These are phyloP conservation scores for Rattus rattus DNA, from an alignment of 2,113 vertebrate species.

Conservation along the genomic window DNA sequence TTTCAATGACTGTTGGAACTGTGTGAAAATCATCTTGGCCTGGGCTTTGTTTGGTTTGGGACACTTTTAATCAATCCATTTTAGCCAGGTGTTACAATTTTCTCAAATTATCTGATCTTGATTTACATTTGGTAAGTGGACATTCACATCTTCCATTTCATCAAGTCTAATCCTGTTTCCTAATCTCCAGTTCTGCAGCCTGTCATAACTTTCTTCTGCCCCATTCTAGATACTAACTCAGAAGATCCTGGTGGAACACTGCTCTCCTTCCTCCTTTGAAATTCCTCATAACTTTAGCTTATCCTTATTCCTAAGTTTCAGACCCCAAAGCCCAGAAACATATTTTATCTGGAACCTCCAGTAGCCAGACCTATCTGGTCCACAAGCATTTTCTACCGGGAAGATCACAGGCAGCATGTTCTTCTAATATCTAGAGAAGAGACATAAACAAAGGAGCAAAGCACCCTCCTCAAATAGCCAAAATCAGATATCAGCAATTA, in stretches of 20 bases:
- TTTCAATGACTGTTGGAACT: not conserved
- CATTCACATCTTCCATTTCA: not conserved
- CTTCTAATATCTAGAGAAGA: not conserved
- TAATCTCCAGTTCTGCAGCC: not conserved
- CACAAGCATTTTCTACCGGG: not conserved
- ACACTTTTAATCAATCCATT: not conserved
- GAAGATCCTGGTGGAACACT: not conserved
- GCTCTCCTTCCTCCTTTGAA: not conserved
- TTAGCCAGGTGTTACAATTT: not conserved
- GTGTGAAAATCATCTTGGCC: not conserved
- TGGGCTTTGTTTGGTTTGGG: not conserved
- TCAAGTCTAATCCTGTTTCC: not conserved
- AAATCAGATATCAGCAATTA: not conserved
- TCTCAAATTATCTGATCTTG: not conserved
- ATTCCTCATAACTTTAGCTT: not conserved
- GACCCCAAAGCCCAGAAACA: not conserved
- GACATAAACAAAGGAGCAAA: not conserved
- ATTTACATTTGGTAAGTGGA: not conserved
- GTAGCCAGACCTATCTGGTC: not conserved
- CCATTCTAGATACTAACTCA: not conserved
- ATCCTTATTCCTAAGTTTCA: not conserved
- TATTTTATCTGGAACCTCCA: not conserved
- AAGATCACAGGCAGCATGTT: not conserved
- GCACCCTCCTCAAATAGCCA: not conserved
- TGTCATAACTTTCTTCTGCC: not conserved